phyloP scores from a whole-genome alignment of 2,888 invertebrate species.

The Homarus gammarus region DNA sequence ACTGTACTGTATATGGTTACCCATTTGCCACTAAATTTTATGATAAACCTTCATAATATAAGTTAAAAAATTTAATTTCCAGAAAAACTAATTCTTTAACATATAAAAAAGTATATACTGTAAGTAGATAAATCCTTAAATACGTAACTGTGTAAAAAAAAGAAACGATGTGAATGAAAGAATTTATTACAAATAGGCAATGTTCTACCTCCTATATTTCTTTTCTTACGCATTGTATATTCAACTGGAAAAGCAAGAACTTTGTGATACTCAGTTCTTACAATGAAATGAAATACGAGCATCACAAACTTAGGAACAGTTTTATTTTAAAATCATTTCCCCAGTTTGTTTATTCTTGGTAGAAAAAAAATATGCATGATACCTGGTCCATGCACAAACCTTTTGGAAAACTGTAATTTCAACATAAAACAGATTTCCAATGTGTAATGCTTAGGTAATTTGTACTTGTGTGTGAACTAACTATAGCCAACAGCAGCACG shows the following conservation, averaged over 20 bases:
- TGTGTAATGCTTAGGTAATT: slow-evolving; percentile 41
- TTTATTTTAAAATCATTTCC: not conserved
- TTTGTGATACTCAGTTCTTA: not conserved
- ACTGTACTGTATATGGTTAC: no score
- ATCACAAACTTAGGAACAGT: slow-evolving; percentile 24
- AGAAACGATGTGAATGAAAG: slow-evolving; percentile 26
- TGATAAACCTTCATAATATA: no score
- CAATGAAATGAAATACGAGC: slow-evolving; percentile 24
- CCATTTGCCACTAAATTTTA: no score
- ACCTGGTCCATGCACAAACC: not conserved
- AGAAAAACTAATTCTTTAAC: no score
- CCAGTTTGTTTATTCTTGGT: not conserved
- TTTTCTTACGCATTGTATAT: slow-evolving; percentile 9
- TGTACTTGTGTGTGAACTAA: slow-evolving; percentile 42
- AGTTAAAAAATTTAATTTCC: no score
- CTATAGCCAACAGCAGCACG: slow-evolving; percentile 29
- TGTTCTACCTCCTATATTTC: slow-evolving; percentile 8
- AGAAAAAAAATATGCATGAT: slow-evolving; percentile 12
- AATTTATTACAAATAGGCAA: slow-evolving; percentile 37
- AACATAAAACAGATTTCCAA: slow-evolving; percentile 11
- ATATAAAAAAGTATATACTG: not conserved
- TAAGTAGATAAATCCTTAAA: not conserved
- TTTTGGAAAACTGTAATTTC: slow-evolving; percentile 11
- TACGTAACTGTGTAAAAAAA: not conserved
- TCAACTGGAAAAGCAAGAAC: slow-evolving; percentile 25